A percentile compares a stretch with the other conserved stretches of the same genome.
phyloP scores from a whole-genome alignment of 2,888 invertebrate genomes.

The Drosophila neoperkinsi region DNA sequence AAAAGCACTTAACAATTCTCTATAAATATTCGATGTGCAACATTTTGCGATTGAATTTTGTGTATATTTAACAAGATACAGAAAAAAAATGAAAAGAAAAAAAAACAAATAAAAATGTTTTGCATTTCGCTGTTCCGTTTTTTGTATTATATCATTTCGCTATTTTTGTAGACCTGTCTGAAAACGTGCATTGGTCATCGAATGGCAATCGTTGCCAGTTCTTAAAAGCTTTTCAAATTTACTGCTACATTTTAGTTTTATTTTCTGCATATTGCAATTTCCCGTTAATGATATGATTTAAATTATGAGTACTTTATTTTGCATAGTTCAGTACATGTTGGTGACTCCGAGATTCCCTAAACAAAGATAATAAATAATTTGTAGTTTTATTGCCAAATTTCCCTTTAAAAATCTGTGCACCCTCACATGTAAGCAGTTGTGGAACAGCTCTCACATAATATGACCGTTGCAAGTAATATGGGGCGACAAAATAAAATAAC shows the following conservation, averaged over 20 bases:
- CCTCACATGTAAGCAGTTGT: no score
- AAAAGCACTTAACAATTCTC: conserved; percentile 28
- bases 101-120: conserved; percentile 35
- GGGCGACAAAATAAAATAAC: background rate
- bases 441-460: no score
- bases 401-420: background rate
- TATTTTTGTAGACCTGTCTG: conserved; percentile 44
- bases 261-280: background rate
- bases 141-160: conserved; percentile 50
- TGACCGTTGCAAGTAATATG: no score
- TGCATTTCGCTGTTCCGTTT: conserved; percentile 24
- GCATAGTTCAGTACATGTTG: background rate
- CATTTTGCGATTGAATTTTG: conserved; percentile 38
- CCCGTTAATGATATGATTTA: background rate
- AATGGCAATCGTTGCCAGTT: conserved; percentile 32
- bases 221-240: conserved; percentile 49
- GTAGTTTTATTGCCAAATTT: background rate
- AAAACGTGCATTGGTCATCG: conserved; percentile 10
- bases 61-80: conserved; percentile 14
- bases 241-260: conserved; percentile 28
- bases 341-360: background rate
- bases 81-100: background rate
- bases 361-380: background rate
- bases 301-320: background rate
- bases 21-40: conserved; percentile 48